Percentiles rank a stretch among this genome's conserved stretches.
phyloP scores from a whole-genome alignment of 2,888 invertebrate species.

The Clepsis dumicolana region DNA sequence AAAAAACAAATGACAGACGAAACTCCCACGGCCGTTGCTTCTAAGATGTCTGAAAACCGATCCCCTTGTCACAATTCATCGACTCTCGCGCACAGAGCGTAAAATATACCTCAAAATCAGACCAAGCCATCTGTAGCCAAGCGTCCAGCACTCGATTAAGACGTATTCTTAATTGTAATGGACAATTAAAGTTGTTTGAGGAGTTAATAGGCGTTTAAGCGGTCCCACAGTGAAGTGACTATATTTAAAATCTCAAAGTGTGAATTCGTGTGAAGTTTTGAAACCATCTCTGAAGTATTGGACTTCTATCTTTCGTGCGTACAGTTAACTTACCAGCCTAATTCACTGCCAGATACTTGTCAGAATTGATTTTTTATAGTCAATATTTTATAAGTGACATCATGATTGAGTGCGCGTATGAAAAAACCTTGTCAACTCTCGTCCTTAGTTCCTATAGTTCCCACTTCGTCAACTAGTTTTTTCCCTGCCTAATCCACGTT shows the following conservation, averaged over 20 bases:
- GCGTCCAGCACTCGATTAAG: conserved; percentile 62
- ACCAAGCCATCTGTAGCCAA: conserved; percentile 71
- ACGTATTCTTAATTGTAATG: conserved; percentile 57
- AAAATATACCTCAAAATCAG: conserved; percentile 83
- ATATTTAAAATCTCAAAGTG: not conserved
- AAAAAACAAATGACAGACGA: conserved; percentile 27
- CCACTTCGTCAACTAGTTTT: not conserved
- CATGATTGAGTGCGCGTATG: not conserved
- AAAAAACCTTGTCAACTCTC: not conserved
- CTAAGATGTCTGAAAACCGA: conserved; percentile 76
- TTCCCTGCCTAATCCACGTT: not conserved
- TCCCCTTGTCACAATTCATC: conserved; percentile 81
- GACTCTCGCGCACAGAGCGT: conserved; percentile 74
- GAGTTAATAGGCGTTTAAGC: not conserved
- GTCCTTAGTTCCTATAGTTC: not conserved
- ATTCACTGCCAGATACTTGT: too few species aligned
- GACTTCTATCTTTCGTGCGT: too few species aligned
- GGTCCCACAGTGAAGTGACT: not conserved
- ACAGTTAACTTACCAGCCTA: too few species aligned
- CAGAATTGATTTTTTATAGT: too few species aligned
- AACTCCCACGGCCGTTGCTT: conserved; percentile 50
- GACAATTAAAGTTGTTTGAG: conserved; percentile 49
- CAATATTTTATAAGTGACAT: not conserved
- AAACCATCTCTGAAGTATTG: not conserved
- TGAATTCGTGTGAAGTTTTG: not conserved